These are phyloP conservation scores for Drosophila lowei DNA, from an alignment of 1,140 invertebrate genomes.

Conservation along the genomic window DNA sequence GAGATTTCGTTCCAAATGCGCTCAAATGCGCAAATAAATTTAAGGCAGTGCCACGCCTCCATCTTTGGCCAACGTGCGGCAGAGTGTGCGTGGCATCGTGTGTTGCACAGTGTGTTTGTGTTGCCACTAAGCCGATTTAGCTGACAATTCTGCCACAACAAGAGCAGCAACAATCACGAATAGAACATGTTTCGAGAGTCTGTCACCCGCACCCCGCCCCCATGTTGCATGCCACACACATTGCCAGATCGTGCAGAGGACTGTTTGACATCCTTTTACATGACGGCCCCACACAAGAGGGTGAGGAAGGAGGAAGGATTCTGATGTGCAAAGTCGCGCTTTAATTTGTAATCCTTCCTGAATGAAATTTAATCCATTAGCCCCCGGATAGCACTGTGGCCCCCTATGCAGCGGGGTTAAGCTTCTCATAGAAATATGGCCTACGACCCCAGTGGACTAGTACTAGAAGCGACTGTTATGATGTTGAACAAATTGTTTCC, in stretches of 20 bases:
- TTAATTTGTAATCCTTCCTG: conserved; percentile 11
- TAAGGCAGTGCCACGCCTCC: conserved; percentile 49
- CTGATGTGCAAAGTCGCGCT: conserved; percentile 4
- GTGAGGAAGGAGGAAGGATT: background rate
- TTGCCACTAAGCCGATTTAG: conserved; percentile 51
- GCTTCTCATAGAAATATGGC: too few relatives aligned
- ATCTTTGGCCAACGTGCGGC: background rate
- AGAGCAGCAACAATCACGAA: conserved; percentile 12
- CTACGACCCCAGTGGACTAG: too few relatives aligned
- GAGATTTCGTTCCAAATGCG: conserved; percentile 66
- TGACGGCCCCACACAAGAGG: too few relatives aligned
- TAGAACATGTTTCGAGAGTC: conserved; percentile 18
- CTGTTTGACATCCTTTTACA: too few relatives aligned
- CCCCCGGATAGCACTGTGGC: too few relatives aligned
- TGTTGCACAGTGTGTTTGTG: conserved; percentile 9
- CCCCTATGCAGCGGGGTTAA: too few relatives aligned
- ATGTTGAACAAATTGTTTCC: too few relatives aligned
- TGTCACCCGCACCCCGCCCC: background rate
- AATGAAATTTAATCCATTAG: conserved; percentile 13
- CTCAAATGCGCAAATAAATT: conserved; percentile 73
- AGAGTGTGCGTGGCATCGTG: background rate
- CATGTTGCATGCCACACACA: background rate
- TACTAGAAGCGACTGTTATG: too few relatives aligned
- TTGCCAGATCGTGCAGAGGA: too few relatives aligned
- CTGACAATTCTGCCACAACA: conserved; percentile 42